Percentiles rank a stretch among this genome's conserved stretches.
Conservation (phyloP, 53 echinoderm and acorn worm genomes). For the Holothuria leucospilota region DNA sequence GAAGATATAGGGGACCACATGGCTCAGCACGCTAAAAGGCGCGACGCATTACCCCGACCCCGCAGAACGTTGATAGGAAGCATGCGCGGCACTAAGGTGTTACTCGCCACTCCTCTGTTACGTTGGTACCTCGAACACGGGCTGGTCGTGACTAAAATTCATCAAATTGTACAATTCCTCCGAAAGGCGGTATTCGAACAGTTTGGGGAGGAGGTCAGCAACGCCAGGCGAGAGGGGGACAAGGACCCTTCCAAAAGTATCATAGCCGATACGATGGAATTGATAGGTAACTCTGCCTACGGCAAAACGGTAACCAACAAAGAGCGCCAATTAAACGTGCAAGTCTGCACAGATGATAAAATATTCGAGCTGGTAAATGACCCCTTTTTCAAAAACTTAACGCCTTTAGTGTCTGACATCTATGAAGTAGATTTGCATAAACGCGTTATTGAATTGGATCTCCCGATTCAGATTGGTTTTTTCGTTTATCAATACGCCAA, state of each 20-base stretch:
- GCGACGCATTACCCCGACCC: background rate
- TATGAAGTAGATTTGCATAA: background rate
- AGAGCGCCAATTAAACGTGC: background rate
- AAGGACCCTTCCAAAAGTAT: slow-evolving; percentile 28
- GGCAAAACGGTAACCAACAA: slow-evolving; percentile 62
- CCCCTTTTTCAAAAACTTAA: no score
- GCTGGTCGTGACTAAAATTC: slow-evolving; percentile 10
- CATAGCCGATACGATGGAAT: slow-evolving; percentile 67
- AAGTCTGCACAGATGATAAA: no score
- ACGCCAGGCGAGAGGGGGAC: slow-evolving; percentile 58
- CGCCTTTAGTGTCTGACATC: background rate
- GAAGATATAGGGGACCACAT: slow-evolving; percentile 55
- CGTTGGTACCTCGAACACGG: slow-evolving; percentile 60
- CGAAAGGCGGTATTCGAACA: background rate
- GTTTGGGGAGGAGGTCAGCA: slow-evolving; percentile 51
- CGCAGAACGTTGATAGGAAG: slow-evolving; percentile 22
- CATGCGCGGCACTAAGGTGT: background rate
- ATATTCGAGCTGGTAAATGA: no score
- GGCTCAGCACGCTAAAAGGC: background rate
- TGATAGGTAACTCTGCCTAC: slow-evolving; percentile 69
- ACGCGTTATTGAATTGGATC: background rate
- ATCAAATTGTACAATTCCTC: slow-evolving; percentile 14
- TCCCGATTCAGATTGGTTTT: background rate
- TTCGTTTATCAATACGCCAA: slow-evolving; percentile 14
- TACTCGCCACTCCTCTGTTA: slow-evolving; percentile 32